Percentiles rank a stretch among this genome's conserved stretches.
These are phyloP conservation scores for Ctenicera cuprea DNA, from an alignment of 2,888 invertebrate genomes.

Conservation along the genomic window DNA sequence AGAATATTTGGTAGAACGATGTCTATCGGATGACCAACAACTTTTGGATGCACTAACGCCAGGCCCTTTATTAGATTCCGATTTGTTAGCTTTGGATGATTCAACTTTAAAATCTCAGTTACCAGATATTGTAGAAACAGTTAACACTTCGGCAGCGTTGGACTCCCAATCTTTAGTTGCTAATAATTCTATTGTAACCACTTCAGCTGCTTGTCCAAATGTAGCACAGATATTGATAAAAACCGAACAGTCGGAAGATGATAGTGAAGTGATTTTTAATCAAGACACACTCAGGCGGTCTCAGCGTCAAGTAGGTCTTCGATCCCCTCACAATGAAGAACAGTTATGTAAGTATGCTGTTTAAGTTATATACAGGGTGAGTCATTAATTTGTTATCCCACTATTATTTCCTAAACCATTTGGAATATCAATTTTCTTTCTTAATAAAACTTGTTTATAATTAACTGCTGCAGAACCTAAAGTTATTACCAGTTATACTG, in stretches of 20 bases:
- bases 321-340: constrained; percentile 63
- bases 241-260: constrained; percentile 39
- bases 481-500: no score
- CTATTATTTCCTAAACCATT: no score
- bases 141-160: constrained; percentile 41
- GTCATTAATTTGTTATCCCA: no score
- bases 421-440: no score
- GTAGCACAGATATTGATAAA: constrained; percentile 35
- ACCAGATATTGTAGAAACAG: constrained; percentile 60
- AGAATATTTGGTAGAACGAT: constrained; percentile 66
- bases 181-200: constrained; percentile 6
- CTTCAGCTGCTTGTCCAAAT: neutral
- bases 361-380: neutral
- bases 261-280: neutral
- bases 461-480: no score
- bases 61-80: constrained; percentile 61
- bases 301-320: constrained; percentile 46
- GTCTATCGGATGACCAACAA: constrained; percentile 67
- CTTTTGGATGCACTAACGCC: constrained; percentile 66
- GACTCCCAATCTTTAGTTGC: constrained; percentile 8
- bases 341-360: constrained; percentile 65
- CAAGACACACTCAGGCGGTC: constrained; percentile 48
- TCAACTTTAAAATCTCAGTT: constrained; percentile 67
- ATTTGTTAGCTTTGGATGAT: constrained; percentile 68
- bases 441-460: no score